Evolutionary conservation across 2,888 invertebrate species (phyloP), one percentile per base, ranked within the genome.

Genomic region (Cosmorhoe ocellata): DNA sequence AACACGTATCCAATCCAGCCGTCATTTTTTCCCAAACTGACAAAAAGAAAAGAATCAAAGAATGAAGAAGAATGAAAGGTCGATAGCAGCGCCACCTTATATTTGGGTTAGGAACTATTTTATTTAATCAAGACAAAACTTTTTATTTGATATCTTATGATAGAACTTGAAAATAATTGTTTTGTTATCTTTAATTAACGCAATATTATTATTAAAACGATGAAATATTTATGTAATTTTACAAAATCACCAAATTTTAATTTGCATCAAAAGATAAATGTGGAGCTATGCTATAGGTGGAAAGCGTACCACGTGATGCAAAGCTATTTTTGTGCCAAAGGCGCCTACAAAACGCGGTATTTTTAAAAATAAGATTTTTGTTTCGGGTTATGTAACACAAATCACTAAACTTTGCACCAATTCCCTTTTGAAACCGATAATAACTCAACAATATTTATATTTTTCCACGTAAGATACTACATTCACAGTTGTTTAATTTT

Each of bases 291-390:
- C 81, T 72, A 91, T 91, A 89, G 90, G 91, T 83, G 69, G 82
- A 76, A 67, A 67, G 60, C 69, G 77, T 80, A 84, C 84, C 90
- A 91, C 89, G 91, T 91, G 91, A 91, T 73, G 63, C 62, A 69
- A 75, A 75, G 83, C 85, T 91, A 91, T 90, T 90, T 90, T 75
- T 64, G 84, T 83, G 75, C 76, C 70, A 73, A 69, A 84, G 81
- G 86, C 86, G 89, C 85, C 81, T 79, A 84, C 81, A 87, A 90
- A 90, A 79, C 84, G 91, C 90, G 90, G 90, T 90, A 90, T 91
- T 90, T 91, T 91, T 91, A 90, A 91, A 90, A 82, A 76, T 81
- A 71, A 61, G 70, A 79, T 80, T 72, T 73, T 76, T 78, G 72
- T 74, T 77, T 77, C 65, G 76, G 71, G 79, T 90, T 89, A 89